Conservation (phyloP, 2,888 invertebrate genomes). For the Phortica okadai region DNA sequence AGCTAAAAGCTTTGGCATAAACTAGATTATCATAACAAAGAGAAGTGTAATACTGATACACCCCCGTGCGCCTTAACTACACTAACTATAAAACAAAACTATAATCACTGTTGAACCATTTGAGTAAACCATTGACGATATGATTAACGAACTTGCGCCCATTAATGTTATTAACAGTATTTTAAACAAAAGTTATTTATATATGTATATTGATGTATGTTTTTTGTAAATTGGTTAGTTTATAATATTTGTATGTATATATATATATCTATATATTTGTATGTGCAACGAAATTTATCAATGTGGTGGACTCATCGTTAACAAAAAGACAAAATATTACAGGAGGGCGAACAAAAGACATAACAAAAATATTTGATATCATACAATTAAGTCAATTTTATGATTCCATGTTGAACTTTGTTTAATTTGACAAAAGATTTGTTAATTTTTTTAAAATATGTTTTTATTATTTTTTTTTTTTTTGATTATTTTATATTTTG, state of each 20-base stretch:
- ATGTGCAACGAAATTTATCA: constrained; percentile 26
- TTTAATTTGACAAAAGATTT: background rate
- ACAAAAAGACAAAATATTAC: background rate
- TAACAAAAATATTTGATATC: background rate
- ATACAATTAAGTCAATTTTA: background rate
- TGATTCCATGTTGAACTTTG: background rate
- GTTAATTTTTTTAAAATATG: background rate
- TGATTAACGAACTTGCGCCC: background rate
- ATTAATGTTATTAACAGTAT: constrained; percentile 21
- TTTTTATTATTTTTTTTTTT: background rate
- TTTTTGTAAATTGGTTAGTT: constrained; percentile 10
- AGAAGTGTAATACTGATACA: constrained; percentile 7
- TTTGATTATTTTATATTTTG: background rate
- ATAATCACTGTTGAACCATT: constrained; percentile 15
- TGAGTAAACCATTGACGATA: background rate
- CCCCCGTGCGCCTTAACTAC: constrained; percentile 20
- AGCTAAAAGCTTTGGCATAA: constrained; percentile 17
- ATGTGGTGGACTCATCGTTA: constrained; percentile 2
- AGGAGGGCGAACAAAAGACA: background rate
- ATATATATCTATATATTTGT: background rate
- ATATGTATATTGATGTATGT: constrained; percentile 3
- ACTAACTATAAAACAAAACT: constrained; percentile 16
- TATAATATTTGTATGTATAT: background rate
- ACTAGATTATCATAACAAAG: background rate
- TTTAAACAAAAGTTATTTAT: constrained; percentile 17